phyloP scores from a whole-genome alignment of 2,888 invertebrate genomes.

The Ophion slaviceki region DNA sequence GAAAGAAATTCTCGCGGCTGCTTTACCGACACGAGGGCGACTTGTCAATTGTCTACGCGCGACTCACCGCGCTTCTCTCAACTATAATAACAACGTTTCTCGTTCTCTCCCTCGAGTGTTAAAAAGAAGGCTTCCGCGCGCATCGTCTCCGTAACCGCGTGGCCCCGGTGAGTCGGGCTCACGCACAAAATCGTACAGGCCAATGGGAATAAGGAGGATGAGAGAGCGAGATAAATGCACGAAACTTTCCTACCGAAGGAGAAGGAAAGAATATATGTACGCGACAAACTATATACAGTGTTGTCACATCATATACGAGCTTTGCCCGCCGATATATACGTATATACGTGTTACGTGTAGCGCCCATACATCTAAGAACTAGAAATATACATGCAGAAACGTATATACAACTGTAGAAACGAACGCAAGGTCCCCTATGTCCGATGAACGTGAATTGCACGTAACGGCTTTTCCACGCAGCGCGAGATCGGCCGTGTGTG shows the following conservation, averaged over 20 bases:
- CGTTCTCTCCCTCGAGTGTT: conserved; percentile 51
- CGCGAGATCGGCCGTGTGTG: conserved; percentile 52
- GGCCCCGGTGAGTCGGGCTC: conserved; percentile 64
- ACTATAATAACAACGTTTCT: conserved; percentile 62
- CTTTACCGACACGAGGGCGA: neutral
- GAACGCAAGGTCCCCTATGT: conserved; percentile 58
- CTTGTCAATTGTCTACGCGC: conserved; percentile 58
- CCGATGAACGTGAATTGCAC: conserved; percentile 61
- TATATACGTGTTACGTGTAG: conserved; percentile 12
- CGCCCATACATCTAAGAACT: neutral
- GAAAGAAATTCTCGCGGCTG: conserved; percentile 28
- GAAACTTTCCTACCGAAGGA: conserved; percentile 19
- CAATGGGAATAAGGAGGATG: conserved; percentile 61
- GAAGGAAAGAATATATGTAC: conserved; percentile 25
- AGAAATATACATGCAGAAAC: no score
- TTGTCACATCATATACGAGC: conserved; percentile 33
- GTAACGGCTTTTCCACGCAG: conserved; percentile 67
- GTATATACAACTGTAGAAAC: conserved; percentile 45
- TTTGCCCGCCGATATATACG: conserved; percentile 2
- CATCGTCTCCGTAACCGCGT: conserved; percentile 66
- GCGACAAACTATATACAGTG: conserved; percentile 33
- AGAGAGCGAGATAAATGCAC: conserved; percentile 45
- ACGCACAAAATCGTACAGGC: conserved; percentile 65
- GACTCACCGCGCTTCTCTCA: conserved; percentile 55
- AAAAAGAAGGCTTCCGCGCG: conserved; percentile 60